Evolutionary conservation across 1,140 invertebrate genomes (phyloP).

Genomic region (Dinoponera quadriceps): DNA sequence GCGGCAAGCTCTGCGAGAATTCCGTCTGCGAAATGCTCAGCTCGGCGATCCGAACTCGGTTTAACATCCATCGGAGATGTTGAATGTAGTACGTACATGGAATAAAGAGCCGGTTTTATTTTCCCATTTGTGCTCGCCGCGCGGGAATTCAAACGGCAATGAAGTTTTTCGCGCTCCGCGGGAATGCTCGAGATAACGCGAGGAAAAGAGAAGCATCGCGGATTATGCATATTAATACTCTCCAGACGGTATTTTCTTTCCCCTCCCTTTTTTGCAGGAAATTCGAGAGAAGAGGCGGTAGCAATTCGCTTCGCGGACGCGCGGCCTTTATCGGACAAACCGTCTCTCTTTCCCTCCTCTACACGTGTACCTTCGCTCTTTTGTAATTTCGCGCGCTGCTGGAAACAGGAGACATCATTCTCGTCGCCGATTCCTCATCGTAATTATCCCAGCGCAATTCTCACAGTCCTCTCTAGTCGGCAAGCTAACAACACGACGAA

Average conservation of each 20-base stretch:
- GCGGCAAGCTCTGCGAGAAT: slow-evolving; percentile 33
- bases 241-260: neutral
- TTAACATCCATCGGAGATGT: slow-evolving; percentile 51
- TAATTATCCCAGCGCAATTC: neutral
- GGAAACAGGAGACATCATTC: no score
- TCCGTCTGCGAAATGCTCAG: slow-evolving; percentile 34
- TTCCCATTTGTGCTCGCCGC: slow-evolving; percentile 30
- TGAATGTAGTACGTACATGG: slow-evolving; percentile 40
- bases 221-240: slow-evolving; percentile 39
- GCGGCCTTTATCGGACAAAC: neutral
- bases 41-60: slow-evolving; percentile 40
- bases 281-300: neutral
- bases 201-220: slow-evolving; percentile 9
- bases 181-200: slow-evolving; percentile 19
- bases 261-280: neutral
- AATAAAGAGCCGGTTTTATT: slow-evolving; percentile 56
- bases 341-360: neutral
- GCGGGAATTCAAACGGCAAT: slow-evolving; percentile 43
- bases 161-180: slow-evolving; percentile 4
- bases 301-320: no score
- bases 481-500: neutral
- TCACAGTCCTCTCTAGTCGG: neutral
- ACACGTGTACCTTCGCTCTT: neutral
- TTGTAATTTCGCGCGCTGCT: no score
- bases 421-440: no score